phyloP scores from a whole-genome alignment of 2,113 vertebrate species.

The Crocuta crocuta region DNA sequence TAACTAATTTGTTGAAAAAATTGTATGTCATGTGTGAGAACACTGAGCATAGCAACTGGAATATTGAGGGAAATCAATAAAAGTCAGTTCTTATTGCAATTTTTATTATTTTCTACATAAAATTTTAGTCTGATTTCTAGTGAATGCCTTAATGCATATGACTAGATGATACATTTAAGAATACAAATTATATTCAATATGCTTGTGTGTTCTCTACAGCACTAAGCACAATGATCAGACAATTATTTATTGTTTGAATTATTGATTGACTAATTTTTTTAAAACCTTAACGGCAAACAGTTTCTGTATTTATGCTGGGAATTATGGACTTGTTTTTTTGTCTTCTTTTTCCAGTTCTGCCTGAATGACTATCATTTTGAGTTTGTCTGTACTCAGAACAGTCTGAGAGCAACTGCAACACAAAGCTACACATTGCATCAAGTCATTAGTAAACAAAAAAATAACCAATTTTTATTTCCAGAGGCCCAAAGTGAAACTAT shows the following conservation, averaged over 20 bases:
- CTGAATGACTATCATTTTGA: background rate
- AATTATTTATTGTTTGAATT: slow-evolving; percentile 4
- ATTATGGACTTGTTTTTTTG: background rate
- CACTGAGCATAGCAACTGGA: background rate
- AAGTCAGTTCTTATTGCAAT: background rate
- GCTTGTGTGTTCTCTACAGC: background rate
- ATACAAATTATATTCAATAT: background rate
- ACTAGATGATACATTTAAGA: background rate
- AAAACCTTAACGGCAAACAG: background rate
- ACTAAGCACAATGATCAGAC: background rate
- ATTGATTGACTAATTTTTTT: background rate
- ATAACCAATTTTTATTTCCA: background rate
- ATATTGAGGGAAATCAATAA: slow-evolving; percentile 21
- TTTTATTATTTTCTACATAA: background rate
- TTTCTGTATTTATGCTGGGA: background rate
- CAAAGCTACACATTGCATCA: background rate
- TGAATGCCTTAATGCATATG: background rate
- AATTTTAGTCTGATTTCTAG: background rate
- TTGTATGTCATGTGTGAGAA: background rate
- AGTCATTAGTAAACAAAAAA: background rate
- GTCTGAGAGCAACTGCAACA: background rate
- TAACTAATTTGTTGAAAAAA: background rate
- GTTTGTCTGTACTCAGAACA: background rate
- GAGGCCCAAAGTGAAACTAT: background rate
- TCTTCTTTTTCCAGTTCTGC: background rate